A percentile compares a stretch with the other conserved stretches of the same genome.
Evolutionary conservation across 1,140 invertebrate genomes (phyloP).

Genomic region (Zaprionus lachaisei): DNA sequence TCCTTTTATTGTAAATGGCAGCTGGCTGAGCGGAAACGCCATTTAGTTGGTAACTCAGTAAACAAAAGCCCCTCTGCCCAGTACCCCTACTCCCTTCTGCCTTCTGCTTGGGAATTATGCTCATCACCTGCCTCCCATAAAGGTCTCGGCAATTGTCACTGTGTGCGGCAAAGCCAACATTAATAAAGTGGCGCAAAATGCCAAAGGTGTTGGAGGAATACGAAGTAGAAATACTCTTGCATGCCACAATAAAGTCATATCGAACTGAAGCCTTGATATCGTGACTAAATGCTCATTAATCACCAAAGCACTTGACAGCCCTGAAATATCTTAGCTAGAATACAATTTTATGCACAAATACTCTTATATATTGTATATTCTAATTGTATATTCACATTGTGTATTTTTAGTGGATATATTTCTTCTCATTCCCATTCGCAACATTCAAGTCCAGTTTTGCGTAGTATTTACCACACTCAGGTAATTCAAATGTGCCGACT

Average conservation of each 20-base stretch:
- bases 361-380: too few species aligned
- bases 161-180: conserved; percentile 13
- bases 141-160: conserved; percentile 4
- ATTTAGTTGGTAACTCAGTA: conserved; percentile 28
- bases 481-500: neutral
- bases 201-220: neutral
- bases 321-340: neutral
- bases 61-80: neutral
- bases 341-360: too few species aligned
- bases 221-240: neutral
- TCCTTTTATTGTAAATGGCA: conserved; percentile 15
- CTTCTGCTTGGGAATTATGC: conserved; percentile 5
- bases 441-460: neutral
- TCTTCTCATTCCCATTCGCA: too few species aligned
- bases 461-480: neutral
- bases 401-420: too few species aligned
- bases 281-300: neutral
- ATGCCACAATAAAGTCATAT: neutral
- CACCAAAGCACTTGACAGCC: neutral
- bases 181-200: conserved; percentile 2
- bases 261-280: neutral
- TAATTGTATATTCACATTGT: too few species aligned
- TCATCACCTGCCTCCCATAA: conserved; percentile 22
- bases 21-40: conserved; percentile 35
- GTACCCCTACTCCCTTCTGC: neutral